These are phyloP conservation scores for Atherix ibis DNA, from an alignment of 2,888 invertebrate species.

Conservation along the genomic window DNA sequence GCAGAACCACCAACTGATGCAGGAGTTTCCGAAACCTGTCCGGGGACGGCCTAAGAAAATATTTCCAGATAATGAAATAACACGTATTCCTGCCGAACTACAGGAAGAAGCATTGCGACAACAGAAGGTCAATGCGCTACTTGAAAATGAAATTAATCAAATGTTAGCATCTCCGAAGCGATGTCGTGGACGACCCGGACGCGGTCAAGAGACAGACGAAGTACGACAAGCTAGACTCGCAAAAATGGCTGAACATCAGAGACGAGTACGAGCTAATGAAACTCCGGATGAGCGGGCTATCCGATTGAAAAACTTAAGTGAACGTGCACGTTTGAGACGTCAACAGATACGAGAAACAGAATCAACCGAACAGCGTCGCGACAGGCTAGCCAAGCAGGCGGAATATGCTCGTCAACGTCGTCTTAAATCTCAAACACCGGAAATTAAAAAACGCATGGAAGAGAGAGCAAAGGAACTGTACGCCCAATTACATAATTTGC, in stretches of 20 bases:
- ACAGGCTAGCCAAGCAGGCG: constrained; percentile 28
- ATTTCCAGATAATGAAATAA: constrained; percentile 12
- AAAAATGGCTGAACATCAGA: constrained; percentile 31
- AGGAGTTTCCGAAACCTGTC: constrained; percentile 29
- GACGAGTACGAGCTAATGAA: constrained; percentile 28
- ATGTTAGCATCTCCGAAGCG: constrained; percentile 21
- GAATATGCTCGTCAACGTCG: constrained; percentile 29
- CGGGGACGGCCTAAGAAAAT: constrained; percentile 30
- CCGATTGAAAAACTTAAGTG: constrained; percentile 27
- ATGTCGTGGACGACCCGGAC: constrained; percentile 22
- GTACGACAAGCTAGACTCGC: constrained; percentile 28
- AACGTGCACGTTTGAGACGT: constrained; percentile 27
- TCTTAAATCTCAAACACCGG: constrained; percentile 25
- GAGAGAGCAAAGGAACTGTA: constrained; percentile 22
- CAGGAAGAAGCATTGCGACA: constrained; percentile 19
- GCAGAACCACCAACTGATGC: constrained; percentile 20
- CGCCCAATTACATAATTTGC: constrained; percentile 19
- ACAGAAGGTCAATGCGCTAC: constrained; percentile 26
- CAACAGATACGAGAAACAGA: constrained; percentile 28
- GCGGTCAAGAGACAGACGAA: constrained; percentile 28
- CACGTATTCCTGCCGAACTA: constrained; percentile 13
- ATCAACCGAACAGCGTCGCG: constrained; percentile 25
- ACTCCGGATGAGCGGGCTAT: constrained; percentile 27
- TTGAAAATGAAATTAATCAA: constrained; percentile 30
- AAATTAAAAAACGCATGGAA: constrained; percentile 20